These are phyloP conservation scores for Potamarius usumacintae DNA, from an alignment of 2,113 vertebrate genomes.

Conservation along the genomic window DNA sequence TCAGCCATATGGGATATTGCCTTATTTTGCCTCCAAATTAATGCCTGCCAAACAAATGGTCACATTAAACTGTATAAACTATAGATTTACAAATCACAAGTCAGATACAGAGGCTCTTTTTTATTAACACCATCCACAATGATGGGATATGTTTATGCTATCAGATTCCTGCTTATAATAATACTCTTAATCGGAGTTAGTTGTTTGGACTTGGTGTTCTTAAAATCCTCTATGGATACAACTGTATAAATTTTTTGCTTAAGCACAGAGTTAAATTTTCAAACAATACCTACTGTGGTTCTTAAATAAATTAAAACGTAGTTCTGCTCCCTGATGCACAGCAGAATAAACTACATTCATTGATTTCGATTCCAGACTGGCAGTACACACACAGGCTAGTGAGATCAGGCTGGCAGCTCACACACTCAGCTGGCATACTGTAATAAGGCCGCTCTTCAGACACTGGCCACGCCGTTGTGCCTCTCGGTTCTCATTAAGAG, in stretches of 20 bases:
- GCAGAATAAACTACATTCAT: neutral
- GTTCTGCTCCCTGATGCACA: neutral
- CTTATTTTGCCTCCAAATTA: neutral
- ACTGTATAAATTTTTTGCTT: neutral
- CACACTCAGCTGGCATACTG: slow-evolving; percentile 11
- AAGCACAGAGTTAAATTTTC: neutral
- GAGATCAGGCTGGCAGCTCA: slow-evolving; percentile 27
- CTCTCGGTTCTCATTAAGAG: slow-evolving; percentile 51
- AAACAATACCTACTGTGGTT: neutral
- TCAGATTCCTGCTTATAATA: neutral
- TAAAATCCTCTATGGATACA: neutral
- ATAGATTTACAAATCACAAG: neutral
- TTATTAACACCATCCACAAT: neutral
- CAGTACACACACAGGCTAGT: slow-evolving; percentile 2
- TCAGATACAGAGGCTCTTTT: neutral
- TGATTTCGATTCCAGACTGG: slow-evolving; percentile 16
- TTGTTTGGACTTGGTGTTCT: neutral
- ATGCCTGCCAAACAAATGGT: neutral
- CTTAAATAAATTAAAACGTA: slow-evolving; percentile 4
- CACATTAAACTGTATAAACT: neutral
- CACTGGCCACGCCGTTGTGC: slow-evolving; percentile 17
- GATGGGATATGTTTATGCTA: too few relatives aligned
- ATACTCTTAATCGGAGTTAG: neutral
- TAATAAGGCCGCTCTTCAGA: slow-evolving; percentile 43
- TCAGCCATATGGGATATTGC: slow-evolving; percentile 12